Base-by-base conservation (phyloP, 2,888 invertebrate species). In the Urechis unicinctus region DNA sequence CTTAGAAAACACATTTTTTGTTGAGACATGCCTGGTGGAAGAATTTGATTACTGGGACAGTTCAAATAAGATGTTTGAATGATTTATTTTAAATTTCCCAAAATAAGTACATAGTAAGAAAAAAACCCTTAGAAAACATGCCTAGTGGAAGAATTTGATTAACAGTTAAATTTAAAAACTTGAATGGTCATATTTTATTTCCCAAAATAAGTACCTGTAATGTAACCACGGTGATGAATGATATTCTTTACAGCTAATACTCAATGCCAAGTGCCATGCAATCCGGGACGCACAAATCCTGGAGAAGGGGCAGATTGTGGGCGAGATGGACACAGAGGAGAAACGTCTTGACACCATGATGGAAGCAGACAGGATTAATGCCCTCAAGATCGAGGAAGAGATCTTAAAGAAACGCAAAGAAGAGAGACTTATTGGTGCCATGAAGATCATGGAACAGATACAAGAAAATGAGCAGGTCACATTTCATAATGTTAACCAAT, bases 211-310 rank as follows among this genome's bases (percentile, higher is more conserved):
- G 13, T 45, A 21, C 45, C 6, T 9, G 22, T 45, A 13, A 13
- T 45, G 13, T 21, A 13, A 13, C 41, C 13, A n/a, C 9, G 9
- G 9, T 9, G 41, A 36, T 36, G 41, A 36, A 36, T 36, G 21
- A 17, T 21, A n/a, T n/a, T 48, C 9, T 22, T 13, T 64, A n/a
- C 64, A 78, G 77, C 61, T 77, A 49, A 78, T 78, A 47, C 64
- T 75, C 50, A 77, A 78, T 61, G 77, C 78, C 31, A 78, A 78
- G 62, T 77, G 77, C 55, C 78, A 78, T 56, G 76, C 77, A 2
- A 78, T 78, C 59, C 61, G 78, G 28, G 78, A 78, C 62, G 77
- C 77, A 5, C 78, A 78, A 64, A 68, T 78, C 25, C 61, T 74
- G 46, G 78, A 78, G 68, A 78, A 75, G 61, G 62, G 64, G 17